These are phyloP conservation scores for Phania funesta DNA, from an alignment of 2,888 invertebrate species.

Conservation along the genomic window DNA sequence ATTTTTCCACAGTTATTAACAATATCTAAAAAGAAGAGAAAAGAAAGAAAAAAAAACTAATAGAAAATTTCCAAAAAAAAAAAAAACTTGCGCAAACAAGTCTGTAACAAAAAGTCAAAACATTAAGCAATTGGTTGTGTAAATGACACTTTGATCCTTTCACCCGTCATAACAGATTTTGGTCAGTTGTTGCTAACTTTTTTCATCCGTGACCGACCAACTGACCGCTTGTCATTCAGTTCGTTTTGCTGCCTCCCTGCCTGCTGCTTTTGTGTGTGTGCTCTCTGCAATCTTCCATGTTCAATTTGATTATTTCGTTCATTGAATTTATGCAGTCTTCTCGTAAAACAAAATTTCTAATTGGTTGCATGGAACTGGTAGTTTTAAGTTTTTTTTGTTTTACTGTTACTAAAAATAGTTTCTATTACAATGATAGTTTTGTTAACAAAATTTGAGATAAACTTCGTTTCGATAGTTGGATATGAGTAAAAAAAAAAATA, in stretches of 20 bases:
- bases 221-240: background rate
- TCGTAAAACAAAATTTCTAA: constrained; percentile 48
- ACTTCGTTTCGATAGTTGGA: background rate
- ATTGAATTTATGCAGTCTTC: constrained; percentile 4
- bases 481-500: background rate
- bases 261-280: background rate
- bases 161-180: constrained; percentile 48
- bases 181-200: constrained; percentile 25
- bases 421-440: background rate
- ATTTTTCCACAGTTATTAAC: constrained; percentile 42
- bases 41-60: background rate
- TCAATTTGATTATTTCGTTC: constrained; percentile 34
- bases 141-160: constrained; percentile 55
- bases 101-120: constrained; percentile 50
- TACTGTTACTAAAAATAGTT: background rate
- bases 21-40: background rate
- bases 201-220: background rate
- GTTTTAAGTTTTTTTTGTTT: background rate
- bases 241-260: background rate
- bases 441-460: constrained; percentile 7
- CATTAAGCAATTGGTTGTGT: constrained; percentile 57
- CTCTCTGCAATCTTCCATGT: background rate
- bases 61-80: background rate
- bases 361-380: constrained; percentile 38
- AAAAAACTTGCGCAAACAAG: constrained; percentile 6